Evolutionary conservation across 2,888 invertebrate genomes (phyloP), one percentile per base, ranked within the genome.

Genomic region (Eugnorisma glareosa): DNA sequence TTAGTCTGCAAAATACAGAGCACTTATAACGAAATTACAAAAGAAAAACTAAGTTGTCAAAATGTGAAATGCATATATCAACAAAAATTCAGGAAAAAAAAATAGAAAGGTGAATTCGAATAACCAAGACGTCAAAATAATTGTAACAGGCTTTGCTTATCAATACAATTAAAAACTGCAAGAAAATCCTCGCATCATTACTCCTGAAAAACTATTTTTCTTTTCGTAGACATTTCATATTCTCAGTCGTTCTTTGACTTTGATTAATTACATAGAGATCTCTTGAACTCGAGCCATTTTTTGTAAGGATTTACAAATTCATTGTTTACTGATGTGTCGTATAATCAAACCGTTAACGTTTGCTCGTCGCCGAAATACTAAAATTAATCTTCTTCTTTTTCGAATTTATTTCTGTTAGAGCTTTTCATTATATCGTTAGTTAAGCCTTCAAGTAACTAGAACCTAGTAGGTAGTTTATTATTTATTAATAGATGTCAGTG

Each of bases 201-300:
- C 59, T 72, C 35, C 7, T 61, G 15, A 57, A 71, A 70, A 76
- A 73, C 67, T 81, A 72, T 54, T 75, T 80, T 72, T 67, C 64
- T 69, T 63, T 59, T 73, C 31, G 18, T 77, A 64, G n/a, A 74
- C 37, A 72, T 75, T 84, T 81, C 64, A 63, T 73, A 67, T 74
- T 64, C 11, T 54, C 67, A 73, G 59, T 68, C 85, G 48, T 51
- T 72, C 13, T 74, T 63, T 57, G 79, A 79, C 76, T 15, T 78
- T 84, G 82, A 84, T 82, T 84, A 82, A 84, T 84, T 76, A 76
- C 43, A 63, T 68, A 40, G 40, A 59, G 66, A 37, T 64, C 43
- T 67, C 64, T 84, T 84, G 85, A 82, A 76, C 71, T 68, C 51
- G n/a, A 64, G 81, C 68, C 70, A 73, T 68, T 75, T 84, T 77